Evolutionary conservation across 1,140 invertebrate species (phyloP), one percentile per base, ranked within the genome.

Genomic region (Drosophila asahinai): DNA sequence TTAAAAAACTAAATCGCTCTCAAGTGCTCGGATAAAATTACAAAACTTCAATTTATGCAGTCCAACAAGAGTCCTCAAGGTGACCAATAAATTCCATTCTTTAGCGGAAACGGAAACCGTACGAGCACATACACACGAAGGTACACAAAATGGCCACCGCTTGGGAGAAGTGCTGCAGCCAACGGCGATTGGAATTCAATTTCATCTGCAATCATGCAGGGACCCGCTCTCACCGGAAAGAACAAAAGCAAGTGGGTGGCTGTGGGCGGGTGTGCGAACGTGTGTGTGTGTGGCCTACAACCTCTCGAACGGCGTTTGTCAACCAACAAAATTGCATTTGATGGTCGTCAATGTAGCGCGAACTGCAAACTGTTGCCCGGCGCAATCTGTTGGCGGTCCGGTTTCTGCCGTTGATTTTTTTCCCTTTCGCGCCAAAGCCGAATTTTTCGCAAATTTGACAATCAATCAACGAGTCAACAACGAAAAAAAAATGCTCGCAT

Each of bases 291-390:
- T 58, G 54, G 19, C 11, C 64, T 54, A 73, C 73, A 83, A 84
- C 86, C 81, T 68, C 79, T 78, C 58, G 71, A 43, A 77, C 83
- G 57, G 83, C 75, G 66, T 87, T 75, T 80, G 90, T 74, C 83
- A 92, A 80, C 91, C 91, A 92, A 60, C 91, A 92, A 72, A 87
- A 92, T 80, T 92, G 91, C 91, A 92, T 92, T 77, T 65, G 65
- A 51, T 38, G 58, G 15, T 8, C 36, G 42, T 22, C 40, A 45
- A 38, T 11, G 38, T 19, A 60, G 33, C 33, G 58, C 42, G 49
- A 42, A 27, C 8, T 55, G 63, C 51, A 54, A 54, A 54, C 48
- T 54, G 59, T 64, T 64, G 59, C 42, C 33, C 33, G 59, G 12
- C 55, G 49, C 48, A 51, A n/a, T 38, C 12, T 0, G 52, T 15